Evolutionary conservation across 2,797 vertebrate species (phyloP).

Genomic region (Otolemur crassicaudatus): DNA sequence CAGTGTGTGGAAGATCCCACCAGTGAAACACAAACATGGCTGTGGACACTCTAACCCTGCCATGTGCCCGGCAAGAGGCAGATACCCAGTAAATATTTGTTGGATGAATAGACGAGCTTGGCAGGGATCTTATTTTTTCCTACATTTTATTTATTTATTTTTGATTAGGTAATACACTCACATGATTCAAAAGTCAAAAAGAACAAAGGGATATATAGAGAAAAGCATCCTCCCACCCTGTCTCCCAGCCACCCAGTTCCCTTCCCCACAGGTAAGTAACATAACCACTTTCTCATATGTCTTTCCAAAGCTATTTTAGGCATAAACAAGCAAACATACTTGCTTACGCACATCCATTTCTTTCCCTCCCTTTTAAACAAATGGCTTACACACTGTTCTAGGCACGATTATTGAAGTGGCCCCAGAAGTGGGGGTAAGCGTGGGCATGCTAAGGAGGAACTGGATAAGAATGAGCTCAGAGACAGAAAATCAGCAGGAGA

Average conservation of each 20-base stretch:
- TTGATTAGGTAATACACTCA: constrained; percentile 68
- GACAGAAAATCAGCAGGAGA: not conserved
- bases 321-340: constrained; percentile 55
- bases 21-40: not conserved
- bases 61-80: constrained; percentile 38
- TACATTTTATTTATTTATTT: constrained; percentile 69
- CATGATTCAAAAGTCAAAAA: constrained; percentile 69
- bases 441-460: not conserved
- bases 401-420: not conserved
- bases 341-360: constrained; percentile 31
- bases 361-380: constrained; percentile 58
- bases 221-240: constrained; percentile 26
- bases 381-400: not conserved
- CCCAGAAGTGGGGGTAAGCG: not conserved
- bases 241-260: not conserved
- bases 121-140: constrained; percentile 58
- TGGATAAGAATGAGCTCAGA: not conserved
- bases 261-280: constrained; percentile 27
- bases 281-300: constrained; percentile 61
- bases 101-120: constrained; percentile 56
- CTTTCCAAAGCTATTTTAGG: constrained; percentile 73
- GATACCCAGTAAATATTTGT: constrained; percentile 65
- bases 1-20: not conserved
- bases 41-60: not conserved
- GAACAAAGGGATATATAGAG: constrained; percentile 40